Conservation (phyloP, 1,140 invertebrate species). For the Cotesia vestalis region DNA sequence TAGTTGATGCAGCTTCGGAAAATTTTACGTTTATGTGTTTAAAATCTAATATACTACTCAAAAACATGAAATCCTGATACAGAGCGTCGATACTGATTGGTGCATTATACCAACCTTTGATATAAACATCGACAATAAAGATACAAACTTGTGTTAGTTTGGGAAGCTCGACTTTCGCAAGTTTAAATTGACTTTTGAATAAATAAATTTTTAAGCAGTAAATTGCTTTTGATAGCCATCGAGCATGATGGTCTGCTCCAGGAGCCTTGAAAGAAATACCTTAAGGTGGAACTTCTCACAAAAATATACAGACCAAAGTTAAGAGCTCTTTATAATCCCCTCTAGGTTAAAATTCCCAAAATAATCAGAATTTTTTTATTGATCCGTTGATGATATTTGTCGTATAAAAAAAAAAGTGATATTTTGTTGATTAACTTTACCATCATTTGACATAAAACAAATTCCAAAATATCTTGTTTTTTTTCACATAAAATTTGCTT, state of each 20-base stretch:
- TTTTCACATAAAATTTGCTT: slow-evolving; percentile 5
- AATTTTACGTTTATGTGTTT: slow-evolving; percentile 21
- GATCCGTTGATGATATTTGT: background rate
- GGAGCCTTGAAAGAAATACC: slow-evolving; percentile 32
- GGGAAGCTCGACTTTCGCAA: slow-evolving; percentile 44
- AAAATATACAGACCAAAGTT: slow-evolving; percentile 36
- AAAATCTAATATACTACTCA: slow-evolving; percentile 8
- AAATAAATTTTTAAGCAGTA: slow-evolving; percentile 43
- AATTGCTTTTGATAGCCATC: slow-evolving; percentile 44
- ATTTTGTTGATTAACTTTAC: background rate
- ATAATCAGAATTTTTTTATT: background rate
- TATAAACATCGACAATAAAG: slow-evolving; percentile 47
- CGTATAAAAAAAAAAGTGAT: slow-evolving; percentile 12
- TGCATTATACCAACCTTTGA: slow-evolving; percentile 45
- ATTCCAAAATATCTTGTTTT: slow-evolving; percentile 12
- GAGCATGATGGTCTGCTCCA: slow-evolving; percentile 36
- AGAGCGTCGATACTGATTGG: slow-evolving; percentile 37
- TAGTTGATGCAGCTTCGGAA: slow-evolving; percentile 17
- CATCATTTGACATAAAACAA: slow-evolving; percentile 1
- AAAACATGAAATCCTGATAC: slow-evolving; percentile 31
- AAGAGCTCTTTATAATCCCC: slow-evolving; percentile 40
- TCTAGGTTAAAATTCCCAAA: slow-evolving; percentile 25
- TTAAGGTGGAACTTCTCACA: slow-evolving; percentile 20
- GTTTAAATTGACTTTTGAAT: slow-evolving; percentile 42
- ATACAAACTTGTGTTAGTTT: slow-evolving; percentile 43